A percentile compares a stretch with the other conserved stretches of the same genome.
Evolutionary conservation across 2,888 invertebrate genomes (phyloP).

Genomic region (Actias luna): DNA sequence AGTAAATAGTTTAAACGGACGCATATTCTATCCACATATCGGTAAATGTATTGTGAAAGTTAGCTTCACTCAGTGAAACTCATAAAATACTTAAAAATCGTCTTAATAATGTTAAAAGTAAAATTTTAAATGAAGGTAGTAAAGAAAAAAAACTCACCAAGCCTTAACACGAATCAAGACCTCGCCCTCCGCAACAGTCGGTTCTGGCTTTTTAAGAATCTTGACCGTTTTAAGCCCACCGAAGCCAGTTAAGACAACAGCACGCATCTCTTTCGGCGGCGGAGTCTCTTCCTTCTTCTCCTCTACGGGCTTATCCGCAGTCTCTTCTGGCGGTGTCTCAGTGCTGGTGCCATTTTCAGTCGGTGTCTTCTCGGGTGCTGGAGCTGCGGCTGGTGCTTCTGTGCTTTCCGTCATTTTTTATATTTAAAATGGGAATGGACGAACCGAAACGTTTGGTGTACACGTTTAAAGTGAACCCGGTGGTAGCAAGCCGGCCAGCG

Average conservation of each 20-base stretch:
- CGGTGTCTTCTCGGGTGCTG: constrained; percentile 80
- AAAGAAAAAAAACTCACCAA: constrained; percentile 85
- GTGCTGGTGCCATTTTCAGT: constrained; percentile 74
- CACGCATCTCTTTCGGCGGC: constrained; percentile 91
- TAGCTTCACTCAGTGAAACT: background rate
- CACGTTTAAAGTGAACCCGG: constrained; percentile 68
- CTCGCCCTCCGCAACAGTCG: constrained; percentile 86
- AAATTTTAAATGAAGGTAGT: constrained; percentile 14
- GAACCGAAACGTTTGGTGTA: constrained; percentile 61
- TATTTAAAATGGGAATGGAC: constrained; percentile 26
- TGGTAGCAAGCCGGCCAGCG: constrained; percentile 67
- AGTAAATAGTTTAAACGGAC: background rate
- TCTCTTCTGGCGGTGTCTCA: constrained; percentile 73
- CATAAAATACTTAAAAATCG: background rate
- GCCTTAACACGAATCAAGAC: constrained; percentile 92
- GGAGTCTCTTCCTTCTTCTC: constrained; percentile 79
- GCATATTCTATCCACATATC: background rate
- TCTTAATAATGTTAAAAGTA: background rate
- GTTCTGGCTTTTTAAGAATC: constrained; percentile 90
- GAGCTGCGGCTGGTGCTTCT: constrained; percentile 74
- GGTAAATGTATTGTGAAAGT: background rate
- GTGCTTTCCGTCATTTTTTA: constrained; percentile 77
- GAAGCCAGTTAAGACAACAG: constrained; percentile 91
- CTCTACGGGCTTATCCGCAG: constrained; percentile 78
- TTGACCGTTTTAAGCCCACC: constrained; percentile 93